Evolutionary conservation across 2,888 invertebrate genomes (phyloP), one percentile per base, ranked within the genome.

Genomic region (Sphecodes monilicornis): DNA sequence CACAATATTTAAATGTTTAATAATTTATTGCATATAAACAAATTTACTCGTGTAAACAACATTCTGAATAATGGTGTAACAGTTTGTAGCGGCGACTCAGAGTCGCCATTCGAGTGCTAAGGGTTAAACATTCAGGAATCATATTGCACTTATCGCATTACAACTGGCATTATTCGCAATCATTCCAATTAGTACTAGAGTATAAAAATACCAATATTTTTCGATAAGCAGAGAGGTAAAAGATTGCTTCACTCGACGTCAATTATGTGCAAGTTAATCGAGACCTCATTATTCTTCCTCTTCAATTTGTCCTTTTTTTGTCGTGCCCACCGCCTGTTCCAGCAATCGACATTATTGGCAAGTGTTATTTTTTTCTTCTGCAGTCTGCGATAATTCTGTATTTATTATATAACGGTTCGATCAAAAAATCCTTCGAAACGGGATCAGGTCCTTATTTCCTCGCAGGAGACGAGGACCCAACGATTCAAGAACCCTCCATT

Each of bases 401-500:
- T 22, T 68, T 39, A 22, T 29, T 60, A 6, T 16, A 29, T 39
- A 36, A n/a, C 13, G 36, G 39, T 68, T 39, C 68, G 10, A 39
- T 68, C 11, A n/a, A 68, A 13, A 68, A 39, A 68, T 22, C 11
- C 22, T 64, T 32, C 64, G 64, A 3, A 8, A 64, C 64, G 64
- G 13, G 39, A n/a, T 22, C 68, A 1, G 36, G 4, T 68, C 22
- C 36, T 68, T 68, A 39, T 68, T 68, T 39, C 68, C 13, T 36
- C 36, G 13, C 10, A 13, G 3, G n/a, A n/a, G 13, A 68, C 68
- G 13, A 39, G 68, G 22, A 11, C 66, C 22, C 22, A 36, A 1
- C 39, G 22, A 68, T n/a, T 68, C 68, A 13, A 68, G 39, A 68
- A 39, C 22, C 18, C 36, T 66, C 74, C 43, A 46, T 76, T 75